Base-by-base conservation (phyloP, 2,797 vertebrate species). In the Anabas testudineus region DNA sequence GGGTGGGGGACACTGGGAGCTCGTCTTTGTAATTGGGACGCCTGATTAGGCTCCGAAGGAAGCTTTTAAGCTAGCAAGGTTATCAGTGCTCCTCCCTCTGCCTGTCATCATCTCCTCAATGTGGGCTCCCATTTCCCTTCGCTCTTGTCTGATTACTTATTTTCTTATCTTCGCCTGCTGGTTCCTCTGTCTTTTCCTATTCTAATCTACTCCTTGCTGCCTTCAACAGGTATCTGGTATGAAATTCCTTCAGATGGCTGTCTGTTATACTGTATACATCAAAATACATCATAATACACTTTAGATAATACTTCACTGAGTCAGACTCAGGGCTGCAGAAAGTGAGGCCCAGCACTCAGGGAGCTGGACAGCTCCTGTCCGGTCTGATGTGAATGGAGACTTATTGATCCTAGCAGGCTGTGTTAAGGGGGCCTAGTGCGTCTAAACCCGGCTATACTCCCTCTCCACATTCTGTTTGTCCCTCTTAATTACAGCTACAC, bases 41-140 rank as follows among this genome's bases (percentile, higher is more conserved):
- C 83, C 92, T 92, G 92, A 94, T 94, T 93, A 94, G 89, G 85
- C 86, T 89, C 80, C 62, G 72, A 90, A 90, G 89, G 89, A 94
- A 90, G 91, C 93, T 93, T 95, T 94, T 94, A 94, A 93, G 89
- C 81, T 87, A 80, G 85, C 93, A 95, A 95, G 94, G 94, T 95
- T 94, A 95, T 94, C 94, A 91, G 90, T 86, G 77, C 88, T 86
- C 82, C 84, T 91, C 87, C 87, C 87, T 90, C 82, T 64, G 81
- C 74, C 88, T 90, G 90, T 93, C 93, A 93, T 94, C 92, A 68
- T 76, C 82, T 92, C 88, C 81, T 89, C 79, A 82, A 76, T 32
- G 80, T 71, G 56, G 71, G 51, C 68, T 78, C 58, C 71, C 63
- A 21, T 69, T 84, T 68, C 71, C 78, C 65, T 62, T 82, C 22